Conservation (phyloP, 2,797 vertebrate genomes). For the Salarias fasciatus region DNA sequence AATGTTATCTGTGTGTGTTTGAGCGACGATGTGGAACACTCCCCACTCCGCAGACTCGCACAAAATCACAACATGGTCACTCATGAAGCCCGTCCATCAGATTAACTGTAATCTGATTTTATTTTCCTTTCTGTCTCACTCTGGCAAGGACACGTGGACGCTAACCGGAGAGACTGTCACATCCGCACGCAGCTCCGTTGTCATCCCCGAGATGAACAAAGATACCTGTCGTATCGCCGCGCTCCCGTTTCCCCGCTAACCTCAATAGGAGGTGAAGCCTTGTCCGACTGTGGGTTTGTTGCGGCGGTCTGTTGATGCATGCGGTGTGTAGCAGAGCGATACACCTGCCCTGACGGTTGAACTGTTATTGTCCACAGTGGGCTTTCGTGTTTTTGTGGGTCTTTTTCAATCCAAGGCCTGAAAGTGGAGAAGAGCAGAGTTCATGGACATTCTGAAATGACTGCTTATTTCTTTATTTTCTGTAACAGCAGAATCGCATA, state of each 20-base stretch:
- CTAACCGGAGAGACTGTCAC: slow-evolving; percentile 69
- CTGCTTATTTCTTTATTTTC: too few relatives aligned
- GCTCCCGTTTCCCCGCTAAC: slow-evolving; percentile 49
- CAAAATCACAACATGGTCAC: not conserved
- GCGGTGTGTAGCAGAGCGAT: slow-evolving; percentile 22
- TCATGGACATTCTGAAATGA: too few relatives aligned
- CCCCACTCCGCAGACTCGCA: not conserved
- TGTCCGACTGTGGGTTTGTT: slow-evolving; percentile 60
- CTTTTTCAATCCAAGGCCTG: too few relatives aligned
- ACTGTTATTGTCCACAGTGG: slow-evolving; percentile 23
- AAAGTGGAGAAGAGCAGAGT: too few relatives aligned
- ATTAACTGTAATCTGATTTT: slow-evolving; percentile 14
- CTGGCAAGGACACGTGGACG: slow-evolving; percentile 18
- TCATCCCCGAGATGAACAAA: slow-evolving; percentile 62
- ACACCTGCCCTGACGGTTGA: slow-evolving; percentile 42
- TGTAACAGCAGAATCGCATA: too few relatives aligned
- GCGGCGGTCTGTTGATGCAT: slow-evolving; percentile 42
- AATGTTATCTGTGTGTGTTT: not conserved
- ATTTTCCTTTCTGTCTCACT: slow-evolving; percentile 12
- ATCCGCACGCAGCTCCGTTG: slow-evolving; percentile 56
- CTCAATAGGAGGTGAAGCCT: slow-evolving; percentile 74
- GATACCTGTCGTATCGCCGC: slow-evolving; percentile 77
- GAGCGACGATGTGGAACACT: not conserved
- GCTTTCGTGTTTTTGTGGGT: slow-evolving; percentile 11
- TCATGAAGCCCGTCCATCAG: slow-evolving; percentile 23